Conservation (phyloP, 2,888 invertebrate species). For the Agonopterix alstromeriana region DNA sequence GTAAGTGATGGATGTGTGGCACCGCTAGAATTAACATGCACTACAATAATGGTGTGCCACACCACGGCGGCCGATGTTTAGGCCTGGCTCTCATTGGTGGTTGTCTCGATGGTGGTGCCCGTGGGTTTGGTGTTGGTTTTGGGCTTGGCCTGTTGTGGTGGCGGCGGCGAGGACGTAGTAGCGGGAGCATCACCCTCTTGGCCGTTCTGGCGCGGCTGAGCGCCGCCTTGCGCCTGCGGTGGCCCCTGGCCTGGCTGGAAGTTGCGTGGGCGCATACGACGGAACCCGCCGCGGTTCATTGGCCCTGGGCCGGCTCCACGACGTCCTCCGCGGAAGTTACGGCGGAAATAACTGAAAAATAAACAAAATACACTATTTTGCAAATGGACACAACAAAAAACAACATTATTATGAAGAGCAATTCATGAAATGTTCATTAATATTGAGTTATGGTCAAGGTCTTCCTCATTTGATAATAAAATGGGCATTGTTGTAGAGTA, state of each 20-base stretch:
- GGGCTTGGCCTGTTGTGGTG: constrained; percentile 46
- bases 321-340: constrained; percentile 84
- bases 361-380: too few species aligned
- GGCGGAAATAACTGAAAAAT: constrained; percentile 81
- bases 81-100: constrained; percentile 73
- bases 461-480: too few species aligned
- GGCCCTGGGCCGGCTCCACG: constrained; percentile 65
- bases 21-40: constrained; percentile 50
- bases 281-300: constrained; percentile 55
- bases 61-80: constrained; percentile 34
- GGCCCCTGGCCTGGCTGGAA: constrained; percentile 35
- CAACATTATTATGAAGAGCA: too few species aligned
- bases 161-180: constrained; percentile 31
- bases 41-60: constrained; percentile 51
- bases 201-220: constrained; percentile 41
- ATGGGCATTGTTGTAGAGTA: too few species aligned
- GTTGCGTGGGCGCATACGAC: constrained; percentile 58
- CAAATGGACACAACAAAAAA: too few species aligned
- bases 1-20: constrained; percentile 46
- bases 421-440: too few species aligned
- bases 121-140: constrained; percentile 47
- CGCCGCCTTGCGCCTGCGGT: constrained; percentile 10
- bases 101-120: constrained; percentile 60
- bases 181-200: constrained; percentile 48
- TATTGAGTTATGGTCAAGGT: too few species aligned